Evolutionary conservation across 2,888 invertebrate species (phyloP).

Genomic region (Rhingia campestris): DNA sequence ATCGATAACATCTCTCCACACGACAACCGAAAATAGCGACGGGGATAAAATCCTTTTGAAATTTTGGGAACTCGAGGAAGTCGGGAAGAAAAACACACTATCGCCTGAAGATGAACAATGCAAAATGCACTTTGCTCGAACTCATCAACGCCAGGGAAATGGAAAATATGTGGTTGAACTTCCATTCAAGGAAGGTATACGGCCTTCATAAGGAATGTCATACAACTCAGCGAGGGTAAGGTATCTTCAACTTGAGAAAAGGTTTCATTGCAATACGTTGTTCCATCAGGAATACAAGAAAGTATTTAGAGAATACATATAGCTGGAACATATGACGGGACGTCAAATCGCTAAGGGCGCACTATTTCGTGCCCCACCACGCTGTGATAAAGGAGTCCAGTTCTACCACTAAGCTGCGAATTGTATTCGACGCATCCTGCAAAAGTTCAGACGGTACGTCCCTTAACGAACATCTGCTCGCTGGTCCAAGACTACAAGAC

Average conservation of each 20-base stretch:
- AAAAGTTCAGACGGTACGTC: conserved; percentile 49
- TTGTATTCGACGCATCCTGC: too few relatives aligned
- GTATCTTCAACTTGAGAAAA: conserved; percentile 35
- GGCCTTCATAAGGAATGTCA: conserved; percentile 25
- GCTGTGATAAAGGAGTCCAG: too few relatives aligned
- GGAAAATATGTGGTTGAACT: conserved; percentile 4
- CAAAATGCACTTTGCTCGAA: conserved; percentile 17
- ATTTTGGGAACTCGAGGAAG: not conserved
- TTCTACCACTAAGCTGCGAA: too few relatives aligned
- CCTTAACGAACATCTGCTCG: conserved; percentile 54
- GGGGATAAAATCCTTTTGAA: not conserved
- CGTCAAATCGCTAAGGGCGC: too few relatives aligned
- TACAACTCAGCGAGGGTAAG: conserved; percentile 29
- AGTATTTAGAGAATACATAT: conserved; percentile 50
- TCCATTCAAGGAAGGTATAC: not conserved
- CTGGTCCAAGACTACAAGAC: conserved; percentile 60
- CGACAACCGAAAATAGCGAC: not conserved
- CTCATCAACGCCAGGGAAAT: conserved; percentile 5
- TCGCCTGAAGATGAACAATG: conserved; percentile 1
- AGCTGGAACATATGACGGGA: too few relatives aligned
- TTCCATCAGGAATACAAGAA: conserved; percentile 28
- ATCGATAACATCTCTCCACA: not conserved
- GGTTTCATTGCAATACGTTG: conserved; percentile 10
- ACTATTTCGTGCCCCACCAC: too few relatives aligned
- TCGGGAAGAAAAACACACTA: too few relatives aligned